These are phyloP conservation scores for Schizopygopsis pylzovi DNA, from an alignment of 2,797 vertebrate species.

Conservation along the genomic window DNA sequence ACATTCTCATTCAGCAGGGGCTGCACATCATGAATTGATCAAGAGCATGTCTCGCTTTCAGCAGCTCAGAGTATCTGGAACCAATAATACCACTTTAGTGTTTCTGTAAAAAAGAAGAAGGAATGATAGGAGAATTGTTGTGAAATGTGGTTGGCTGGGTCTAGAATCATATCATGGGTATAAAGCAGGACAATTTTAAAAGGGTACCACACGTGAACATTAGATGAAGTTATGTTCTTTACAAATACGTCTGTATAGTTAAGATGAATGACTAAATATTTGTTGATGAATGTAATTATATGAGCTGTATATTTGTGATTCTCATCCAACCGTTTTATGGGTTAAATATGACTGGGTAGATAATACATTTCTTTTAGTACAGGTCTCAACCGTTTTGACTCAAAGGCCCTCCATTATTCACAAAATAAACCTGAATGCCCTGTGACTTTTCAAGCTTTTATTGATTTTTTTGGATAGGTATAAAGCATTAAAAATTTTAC, in stretches of 20 bases:
- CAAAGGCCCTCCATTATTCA: neutral
- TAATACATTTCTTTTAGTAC: neutral
- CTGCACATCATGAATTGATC: slow-evolving; percentile 70
- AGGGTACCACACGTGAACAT: slow-evolving; percentile 20
- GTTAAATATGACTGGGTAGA: neutral
- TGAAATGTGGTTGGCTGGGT: slow-evolving; percentile 65
- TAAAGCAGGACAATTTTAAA: slow-evolving; percentile 49
- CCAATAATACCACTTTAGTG: slow-evolving; percentile 62
- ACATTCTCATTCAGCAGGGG: slow-evolving; percentile 62
- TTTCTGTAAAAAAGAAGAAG: slow-evolving; percentile 61
- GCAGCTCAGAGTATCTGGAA: slow-evolving; percentile 60
- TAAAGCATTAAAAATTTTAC: neutral
- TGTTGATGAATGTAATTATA: neutral
- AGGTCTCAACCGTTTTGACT: neutral
- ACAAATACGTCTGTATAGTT: neutral
- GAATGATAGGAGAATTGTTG: slow-evolving; percentile 58
- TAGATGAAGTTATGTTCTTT: neutral
- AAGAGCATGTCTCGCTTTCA: slow-evolving; percentile 58
- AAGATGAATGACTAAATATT: neutral
- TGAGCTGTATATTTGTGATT: neutral
- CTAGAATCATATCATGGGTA: slow-evolving; percentile 44
- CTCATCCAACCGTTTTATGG: neutral
- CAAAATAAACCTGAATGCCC: neutral
- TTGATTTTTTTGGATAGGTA: neutral
- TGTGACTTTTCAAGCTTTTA: neutral